Conservation (phyloP, 2,888 invertebrate species). For the Calephelis perditalis region DNA sequence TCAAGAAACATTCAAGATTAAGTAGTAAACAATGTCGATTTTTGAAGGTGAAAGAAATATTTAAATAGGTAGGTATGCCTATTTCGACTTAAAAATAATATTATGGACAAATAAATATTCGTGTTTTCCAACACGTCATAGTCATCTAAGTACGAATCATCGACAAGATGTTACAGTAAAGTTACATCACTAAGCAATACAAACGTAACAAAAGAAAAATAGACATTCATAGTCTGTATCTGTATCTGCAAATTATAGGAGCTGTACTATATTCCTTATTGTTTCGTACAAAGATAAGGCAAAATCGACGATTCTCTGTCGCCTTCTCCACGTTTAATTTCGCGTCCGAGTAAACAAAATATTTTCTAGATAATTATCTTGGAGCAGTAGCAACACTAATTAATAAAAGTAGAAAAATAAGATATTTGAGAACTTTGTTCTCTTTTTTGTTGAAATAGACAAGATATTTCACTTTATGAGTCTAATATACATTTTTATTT, state of each 20-base stretch:
- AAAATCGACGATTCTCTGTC: background rate
- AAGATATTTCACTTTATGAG: no score
- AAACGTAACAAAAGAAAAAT: constrained; percentile 18
- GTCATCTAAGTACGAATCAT: no score
- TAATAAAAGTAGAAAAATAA: background rate
- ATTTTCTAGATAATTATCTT: background rate
- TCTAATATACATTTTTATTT: no score
- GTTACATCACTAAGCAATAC: background rate
- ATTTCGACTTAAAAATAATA: no score
- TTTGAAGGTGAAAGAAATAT: no score
- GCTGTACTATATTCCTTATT: constrained; percentile 10
- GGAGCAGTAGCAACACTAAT: background rate
- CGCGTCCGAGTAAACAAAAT: background rate
- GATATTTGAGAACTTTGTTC: no score
- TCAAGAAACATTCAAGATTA: no score
- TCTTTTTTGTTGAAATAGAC: no score
- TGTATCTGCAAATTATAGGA: constrained; percentile 23
- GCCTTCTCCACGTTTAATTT: background rate
- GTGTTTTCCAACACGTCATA: no score
- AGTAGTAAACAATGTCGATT: no score
- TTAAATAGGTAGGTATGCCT: no score
- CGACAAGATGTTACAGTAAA: background rate
- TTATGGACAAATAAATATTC: background rate
- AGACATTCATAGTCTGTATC: constrained; percentile 19
- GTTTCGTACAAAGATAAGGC: constrained; percentile 7